Evolutionary conservation across 2,888 invertebrate species (phyloP), one percentile per base, ranked within the genome.

Genomic region (Pegoplata infirma): DNA sequence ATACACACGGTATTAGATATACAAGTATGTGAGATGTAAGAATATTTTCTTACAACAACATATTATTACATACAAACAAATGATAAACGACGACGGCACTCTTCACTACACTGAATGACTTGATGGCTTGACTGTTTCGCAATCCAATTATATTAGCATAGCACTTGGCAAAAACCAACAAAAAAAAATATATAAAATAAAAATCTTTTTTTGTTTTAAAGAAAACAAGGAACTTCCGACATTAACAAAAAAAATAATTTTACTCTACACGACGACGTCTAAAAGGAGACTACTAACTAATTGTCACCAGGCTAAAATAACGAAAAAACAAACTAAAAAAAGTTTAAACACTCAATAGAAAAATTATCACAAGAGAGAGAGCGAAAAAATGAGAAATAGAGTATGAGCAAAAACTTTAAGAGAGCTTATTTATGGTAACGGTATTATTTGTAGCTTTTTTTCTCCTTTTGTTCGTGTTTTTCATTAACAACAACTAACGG

Each of bases 231-330:
- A 75, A 72, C 67, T 75, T 67, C 71, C 71, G 75, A 46, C 44
- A 67, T 59, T 73, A 69, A 66, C 46, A 51, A 66, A 32, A n/a
- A n/a, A 40, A 46, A 23, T 66, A 36, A 72, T 55, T 63, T 5
- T 21, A 53, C 82, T 84, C 83, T 82, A 80, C 85, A 81, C 84
- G 81, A 80, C 82, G 75, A 84, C 83, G 83, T 83, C 82, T 83
- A 83, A 84, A 78, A 83, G 82, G 83, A 84, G 84, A 85, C 84
- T 86, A 69, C 82, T 36, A 66, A 55, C 67, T 61, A 71, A 66
- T 58, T 79, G 75, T 79, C 79, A 76, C 67, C 75, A 75, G 67
- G 75, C 75, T 72, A 59, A 58, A 63, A 63, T 36, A 55, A 55
- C 19, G 12, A 67, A 59, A 51, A 51, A 64, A 61, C 28, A 56